phyloP scores from a whole-genome alignment of 2,888 invertebrate species.

The Zootermopsis nevadensis region DNA sequence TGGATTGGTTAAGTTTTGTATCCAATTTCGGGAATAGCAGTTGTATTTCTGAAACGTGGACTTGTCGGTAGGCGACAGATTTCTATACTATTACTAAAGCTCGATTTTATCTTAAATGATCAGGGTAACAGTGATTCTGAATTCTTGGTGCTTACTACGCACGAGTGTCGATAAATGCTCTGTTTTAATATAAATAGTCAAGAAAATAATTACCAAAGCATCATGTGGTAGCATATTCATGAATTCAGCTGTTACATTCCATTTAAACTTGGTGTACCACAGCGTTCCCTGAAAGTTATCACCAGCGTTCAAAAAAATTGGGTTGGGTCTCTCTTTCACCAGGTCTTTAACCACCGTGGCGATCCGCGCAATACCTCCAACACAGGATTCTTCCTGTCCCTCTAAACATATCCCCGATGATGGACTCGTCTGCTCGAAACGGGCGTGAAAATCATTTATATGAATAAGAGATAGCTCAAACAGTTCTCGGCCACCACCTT shows the following conservation, averaged over 20 bases:
- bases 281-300: slow-evolving; percentile 88
- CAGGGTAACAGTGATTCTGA: too few relatives aligned
- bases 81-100: too few relatives aligned
- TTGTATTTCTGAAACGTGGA: too few relatives aligned
- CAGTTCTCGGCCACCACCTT: not conserved
- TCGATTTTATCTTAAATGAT: too few relatives aligned
- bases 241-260: slow-evolving; percentile 77
- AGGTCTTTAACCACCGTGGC: slow-evolving; percentile 40
- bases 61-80: too few relatives aligned
- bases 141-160: too few relatives aligned
- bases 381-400: slow-evolving; percentile 44
- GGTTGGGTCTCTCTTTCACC: slow-evolving; percentile 58
- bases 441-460: slow-evolving; percentile 63
- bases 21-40: too few relatives aligned
- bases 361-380: slow-evolving; percentile 53
- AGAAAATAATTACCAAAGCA: slow-evolving; percentile 72
- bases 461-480: slow-evolving; percentile 60
- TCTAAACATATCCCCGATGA: slow-evolving; percentile 41
- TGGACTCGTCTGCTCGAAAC: slow-evolving; percentile 57
- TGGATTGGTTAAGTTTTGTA: too few relatives aligned
- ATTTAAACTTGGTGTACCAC: slow-evolving; percentile 76
- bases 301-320: slow-evolving; percentile 82
- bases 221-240: slow-evolving; percentile 81
- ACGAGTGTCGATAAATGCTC: too few relatives aligned
- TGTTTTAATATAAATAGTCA: too few relatives aligned